Evolutionary conservation across 1,140 invertebrate species (phyloP).

Genomic region (Drosophila watanabei): DNA sequence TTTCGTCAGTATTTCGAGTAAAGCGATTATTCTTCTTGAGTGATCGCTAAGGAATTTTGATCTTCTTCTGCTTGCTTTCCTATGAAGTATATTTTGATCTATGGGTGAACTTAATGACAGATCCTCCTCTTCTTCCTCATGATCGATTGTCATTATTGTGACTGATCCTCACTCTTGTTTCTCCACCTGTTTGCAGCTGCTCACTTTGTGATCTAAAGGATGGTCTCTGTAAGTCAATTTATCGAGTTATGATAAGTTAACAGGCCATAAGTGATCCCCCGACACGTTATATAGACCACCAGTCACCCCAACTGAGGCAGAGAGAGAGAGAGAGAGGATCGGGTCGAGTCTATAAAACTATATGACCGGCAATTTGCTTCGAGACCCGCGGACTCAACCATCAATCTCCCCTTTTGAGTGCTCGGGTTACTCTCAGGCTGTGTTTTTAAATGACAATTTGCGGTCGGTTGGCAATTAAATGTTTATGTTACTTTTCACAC

Average conservation of each 20-base stretch:
- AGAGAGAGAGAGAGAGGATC: background rate
- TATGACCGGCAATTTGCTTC: slow-evolving; percentile 42
- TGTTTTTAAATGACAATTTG: slow-evolving; percentile 52
- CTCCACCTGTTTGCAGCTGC: slow-evolving; percentile 9
- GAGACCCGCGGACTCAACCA: slow-evolving; percentile 13
- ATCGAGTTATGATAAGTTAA: slow-evolving; percentile 48
- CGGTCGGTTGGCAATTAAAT: slow-evolving; percentile 65
- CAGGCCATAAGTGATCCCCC: slow-evolving; percentile 41
- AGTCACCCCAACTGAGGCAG: background rate
- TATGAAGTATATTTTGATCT: slow-evolving; percentile 10
- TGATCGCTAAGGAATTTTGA: slow-evolving; percentile 1
- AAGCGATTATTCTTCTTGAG: slow-evolving; percentile 44
- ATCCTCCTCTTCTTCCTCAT: background rate
- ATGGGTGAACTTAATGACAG: background rate
- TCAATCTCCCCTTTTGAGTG: slow-evolving; percentile 42
- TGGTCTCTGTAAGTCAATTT: slow-evolving; percentile 36
- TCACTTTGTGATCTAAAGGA: background rate
- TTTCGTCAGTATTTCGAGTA: slow-evolving; percentile 13
- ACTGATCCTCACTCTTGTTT: slow-evolving; percentile 10
- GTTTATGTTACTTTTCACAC: slow-evolving; percentile 72
- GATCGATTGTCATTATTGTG: slow-evolving; percentile 4
- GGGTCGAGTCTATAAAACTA: slow-evolving; percentile 48
- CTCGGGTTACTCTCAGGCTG: slow-evolving; percentile 23
- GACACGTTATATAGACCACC: slow-evolving; percentile 23
- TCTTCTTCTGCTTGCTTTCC: background rate